These are phyloP conservation scores for Acinonyx jubatus DNA, from an alignment of 2,113 vertebrate species.

Conservation along the genomic window DNA sequence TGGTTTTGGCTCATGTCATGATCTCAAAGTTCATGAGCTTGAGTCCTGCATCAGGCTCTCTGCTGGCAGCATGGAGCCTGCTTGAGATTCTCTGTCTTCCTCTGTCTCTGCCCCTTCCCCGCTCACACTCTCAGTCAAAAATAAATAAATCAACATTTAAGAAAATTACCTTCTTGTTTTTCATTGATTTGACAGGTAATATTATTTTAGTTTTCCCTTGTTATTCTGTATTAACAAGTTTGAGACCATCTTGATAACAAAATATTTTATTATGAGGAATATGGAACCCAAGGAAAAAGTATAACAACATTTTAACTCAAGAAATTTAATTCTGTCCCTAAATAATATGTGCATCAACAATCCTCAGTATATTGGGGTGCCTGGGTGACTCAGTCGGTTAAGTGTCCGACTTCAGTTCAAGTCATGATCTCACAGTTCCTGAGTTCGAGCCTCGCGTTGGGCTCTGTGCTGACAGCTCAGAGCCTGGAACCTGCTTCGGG, in stretches of 20 bases:
- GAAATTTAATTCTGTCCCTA: constrained; percentile 9
- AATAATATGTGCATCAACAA: background rate
- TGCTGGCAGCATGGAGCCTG: background rate
- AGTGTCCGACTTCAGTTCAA: too few species aligned
- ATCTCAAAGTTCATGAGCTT: background rate
- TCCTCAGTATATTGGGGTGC: background rate
- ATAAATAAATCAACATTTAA: background rate
- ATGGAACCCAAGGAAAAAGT: background rate
- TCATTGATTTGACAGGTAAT: background rate
- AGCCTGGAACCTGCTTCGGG: too few species aligned
- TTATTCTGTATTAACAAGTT: background rate
- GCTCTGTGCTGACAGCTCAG: too few species aligned
- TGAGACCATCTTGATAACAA: background rate
- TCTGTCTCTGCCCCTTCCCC: background rate
- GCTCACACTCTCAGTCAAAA: background rate
- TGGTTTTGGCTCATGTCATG: background rate
- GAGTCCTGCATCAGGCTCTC: background rate
- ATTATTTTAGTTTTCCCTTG: background rate
- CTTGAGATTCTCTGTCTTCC: background rate
- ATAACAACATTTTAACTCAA: background rate
- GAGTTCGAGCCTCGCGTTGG: too few species aligned
- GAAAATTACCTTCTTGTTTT: background rate
- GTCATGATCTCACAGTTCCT: too few species aligned
- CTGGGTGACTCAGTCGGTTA: too few species aligned
- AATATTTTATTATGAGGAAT: background rate